Evolutionary conservation across 2,888 invertebrate species (phyloP), one percentile per base, ranked within the genome.

Genomic region (Plagodis dolabraria): DNA sequence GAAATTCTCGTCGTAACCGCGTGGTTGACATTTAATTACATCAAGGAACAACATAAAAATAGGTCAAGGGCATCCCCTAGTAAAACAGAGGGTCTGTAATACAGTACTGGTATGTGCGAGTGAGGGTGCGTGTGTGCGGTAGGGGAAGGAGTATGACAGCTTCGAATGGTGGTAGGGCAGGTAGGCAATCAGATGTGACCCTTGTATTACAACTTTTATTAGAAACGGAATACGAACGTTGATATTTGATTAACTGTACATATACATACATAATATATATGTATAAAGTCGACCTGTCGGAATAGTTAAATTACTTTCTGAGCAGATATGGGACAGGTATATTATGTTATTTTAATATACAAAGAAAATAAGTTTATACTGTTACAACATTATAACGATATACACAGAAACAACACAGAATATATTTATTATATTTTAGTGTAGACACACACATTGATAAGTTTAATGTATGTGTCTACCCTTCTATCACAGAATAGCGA

Each of bases 1-100:
- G 61, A 57, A 62, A 67, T 63, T 61, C 59, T 62, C 65, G 53
- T 50, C 60, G 60, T 52, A 45, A 57, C 59, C 58, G 59, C 65
- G 58, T 55, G 48, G 60, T 65, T 67, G 67, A 65, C 69, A 67
- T 69, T 69, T 69, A 69, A 67, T 69, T 67, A 65, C 63, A 63
- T 60, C 62, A 66, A 69, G 64, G 65, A 67, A 63, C 56, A 65
- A 58, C 58, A 64, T 63, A 63, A 68, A 70, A 70, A 68, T 64
- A 63, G 68, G 70, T 67, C 70, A 70, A 68, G 70, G 70, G 36
- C 67, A 68, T 67, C 48, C 62, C 64, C 59, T 63, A 64, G 58
- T 67, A 63, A 48, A 66, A 60, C 60, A 53, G 68, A 68, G 65
- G 63, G 62, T 62, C 57, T 52, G 65, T 64, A 56, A 35, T 50